Conservation (phyloP, 2,888 invertebrate genomes). For the Nipponacmea schrenckii region DNA sequence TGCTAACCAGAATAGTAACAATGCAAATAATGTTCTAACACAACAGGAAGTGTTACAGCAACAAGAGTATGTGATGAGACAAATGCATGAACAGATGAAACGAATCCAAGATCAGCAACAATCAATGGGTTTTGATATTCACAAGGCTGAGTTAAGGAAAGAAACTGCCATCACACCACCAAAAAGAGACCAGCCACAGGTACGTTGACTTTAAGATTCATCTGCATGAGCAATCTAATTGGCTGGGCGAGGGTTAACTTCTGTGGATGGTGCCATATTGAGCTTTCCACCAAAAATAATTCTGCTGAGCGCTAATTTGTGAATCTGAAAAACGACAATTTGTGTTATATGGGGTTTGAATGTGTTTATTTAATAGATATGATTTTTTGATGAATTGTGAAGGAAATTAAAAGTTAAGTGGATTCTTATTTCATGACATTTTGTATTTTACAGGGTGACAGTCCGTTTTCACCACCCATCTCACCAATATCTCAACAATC, state of each 20-base stretch:
- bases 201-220: background rate
- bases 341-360: no score
- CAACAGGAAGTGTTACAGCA: background rate
- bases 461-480: conserved; percentile 52
- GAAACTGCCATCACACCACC: background rate
- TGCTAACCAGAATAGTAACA: background rate
- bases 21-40: background rate
- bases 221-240: background rate
- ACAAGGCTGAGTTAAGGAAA: background rate
- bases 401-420: background rate
- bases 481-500: conserved; percentile 55
- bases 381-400: no score
- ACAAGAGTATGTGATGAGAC: background rate
- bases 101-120: background rate
- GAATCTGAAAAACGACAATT: no score
- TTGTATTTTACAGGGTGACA: background rate
- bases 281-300: no score
- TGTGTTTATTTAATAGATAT: no score
- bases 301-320: no score
- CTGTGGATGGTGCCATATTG: background rate
- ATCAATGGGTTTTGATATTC: background rate
- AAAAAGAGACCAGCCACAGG: background rate
- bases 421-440: background rate
- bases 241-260: background rate
- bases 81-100: background rate